phyloP scores from a whole-genome alignment of 1,140 invertebrate species.

The Vanessa tameamea region DNA sequence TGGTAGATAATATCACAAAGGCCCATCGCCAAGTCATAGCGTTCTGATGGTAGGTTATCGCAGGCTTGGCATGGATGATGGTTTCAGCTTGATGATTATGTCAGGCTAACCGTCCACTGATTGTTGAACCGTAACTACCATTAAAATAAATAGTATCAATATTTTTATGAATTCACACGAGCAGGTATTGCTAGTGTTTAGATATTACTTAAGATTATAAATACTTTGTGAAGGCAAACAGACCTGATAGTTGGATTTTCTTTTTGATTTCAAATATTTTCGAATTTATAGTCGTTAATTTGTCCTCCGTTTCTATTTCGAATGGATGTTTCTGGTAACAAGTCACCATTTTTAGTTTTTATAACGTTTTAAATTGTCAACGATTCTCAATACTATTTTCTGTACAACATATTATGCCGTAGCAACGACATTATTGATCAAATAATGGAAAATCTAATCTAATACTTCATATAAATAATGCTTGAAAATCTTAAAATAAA shows the following conservation, averaged over 20 bases:
- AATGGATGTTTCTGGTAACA: constrained; percentile 79
- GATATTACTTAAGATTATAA: neutral
- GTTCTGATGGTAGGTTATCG: too few species aligned
- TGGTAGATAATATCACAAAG: too few species aligned
- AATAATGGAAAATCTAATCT: constrained; percentile 31
- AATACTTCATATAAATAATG: neutral
- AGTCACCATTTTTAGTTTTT: constrained; percentile 58
- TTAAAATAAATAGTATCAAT: neutral
- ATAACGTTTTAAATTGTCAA: neutral
- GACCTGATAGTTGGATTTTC: constrained; percentile 89
- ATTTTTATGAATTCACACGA: neutral
- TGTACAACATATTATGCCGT: neutral
- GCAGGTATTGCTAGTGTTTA: neutral
- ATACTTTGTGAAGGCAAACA: neutral
- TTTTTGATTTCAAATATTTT: constrained; percentile 91
- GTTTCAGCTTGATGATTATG: too few species aligned
- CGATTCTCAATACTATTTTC: neutral
- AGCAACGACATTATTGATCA: constrained; percentile 52
- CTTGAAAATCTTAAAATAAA: neutral
- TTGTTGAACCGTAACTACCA: too few species aligned
- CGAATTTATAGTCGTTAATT: constrained; percentile 84
- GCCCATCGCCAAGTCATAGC: too few species aligned
- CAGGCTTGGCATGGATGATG: too few species aligned
- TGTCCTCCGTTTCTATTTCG: constrained; percentile 80
- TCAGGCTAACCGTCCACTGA: too few species aligned